Conservation (phyloP, 1,140 invertebrate species). For the Drosophila fuyamai region DNA sequence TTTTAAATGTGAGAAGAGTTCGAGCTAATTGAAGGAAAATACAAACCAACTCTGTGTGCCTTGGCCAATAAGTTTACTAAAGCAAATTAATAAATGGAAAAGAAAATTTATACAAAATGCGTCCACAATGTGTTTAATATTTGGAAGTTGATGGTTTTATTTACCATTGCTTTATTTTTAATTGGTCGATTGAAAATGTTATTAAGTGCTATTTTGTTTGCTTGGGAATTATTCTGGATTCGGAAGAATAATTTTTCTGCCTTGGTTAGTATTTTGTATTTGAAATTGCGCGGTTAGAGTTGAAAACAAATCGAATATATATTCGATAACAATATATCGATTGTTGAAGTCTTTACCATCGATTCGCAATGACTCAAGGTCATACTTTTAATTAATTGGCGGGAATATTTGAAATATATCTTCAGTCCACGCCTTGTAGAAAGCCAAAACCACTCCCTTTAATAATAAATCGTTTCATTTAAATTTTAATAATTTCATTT, state of each 20-base stretch:
- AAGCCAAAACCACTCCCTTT: neutral
- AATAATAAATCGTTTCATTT: constrained; percentile 1
- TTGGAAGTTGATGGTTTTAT: neutral
- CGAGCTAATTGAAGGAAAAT: constrained; percentile 45
- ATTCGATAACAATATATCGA: neutral
- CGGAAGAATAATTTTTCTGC: no score
- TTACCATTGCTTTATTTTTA: no score
- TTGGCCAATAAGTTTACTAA: constrained; percentile 77
- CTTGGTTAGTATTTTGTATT: neutral
- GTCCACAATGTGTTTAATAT: neutral
- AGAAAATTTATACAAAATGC: constrained; percentile 53
- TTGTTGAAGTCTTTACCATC: neutral
- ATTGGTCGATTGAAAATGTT: no score
- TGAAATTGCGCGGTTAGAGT: neutral
- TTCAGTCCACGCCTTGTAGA: no score
- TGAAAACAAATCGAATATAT: neutral
- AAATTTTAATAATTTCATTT: constrained; percentile 76
- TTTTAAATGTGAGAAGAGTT: constrained; percentile 42
- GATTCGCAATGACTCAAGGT: neutral
- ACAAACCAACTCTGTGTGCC: constrained; percentile 61
- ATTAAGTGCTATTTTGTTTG: no score
- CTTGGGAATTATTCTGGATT: no score
- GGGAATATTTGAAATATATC: neutral
- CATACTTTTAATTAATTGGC: no score
- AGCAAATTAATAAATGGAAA: constrained; percentile 78